Evolutionary conservation across 2,888 invertebrate species (phyloP), one percentile per base, ranked within the genome.

Genomic region (Steromphala cineraria): DNA sequence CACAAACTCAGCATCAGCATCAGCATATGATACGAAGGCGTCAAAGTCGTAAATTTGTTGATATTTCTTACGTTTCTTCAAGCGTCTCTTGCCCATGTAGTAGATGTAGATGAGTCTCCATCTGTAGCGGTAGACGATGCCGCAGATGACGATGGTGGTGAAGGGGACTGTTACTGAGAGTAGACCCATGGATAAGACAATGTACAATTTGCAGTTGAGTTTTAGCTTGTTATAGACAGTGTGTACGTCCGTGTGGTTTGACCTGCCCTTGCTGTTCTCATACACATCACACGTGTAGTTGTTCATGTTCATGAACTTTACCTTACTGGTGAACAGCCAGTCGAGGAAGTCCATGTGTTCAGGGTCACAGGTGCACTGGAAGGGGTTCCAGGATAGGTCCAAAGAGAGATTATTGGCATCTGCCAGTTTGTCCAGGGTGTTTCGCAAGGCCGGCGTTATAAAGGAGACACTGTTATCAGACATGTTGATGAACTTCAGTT

Each of bases 91-190:
- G 13, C 78, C 67, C n/a, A 80, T 82, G 77, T 85, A 85, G 52
- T 83, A 86, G 13, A 82, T 10, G 67, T 86, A 82, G 24, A 83
- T 55, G 13, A 86, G 52, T 77, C 82, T 83, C 85, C 84, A 86
- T 2, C 85, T 79, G 31, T 83, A 67, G 40, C 80, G 71, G 77
- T 83, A 82, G 15, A 85, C 21, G n/a, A 80, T 0, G 15, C 55
- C 21, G 40, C 81, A 75, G 0, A 78, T 10, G 15, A 80, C 13
- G 31, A 79, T 17, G 19, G 74, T 74, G 1, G 80, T n/a, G 24
- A 80, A 21, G 19, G 77, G 40, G 15, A 71, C 36, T 7, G 80
- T 8, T n/a, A 78, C 62, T 4, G 24, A 24, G 28, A 62, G 21
- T 17, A 62, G 62, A 8, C 62, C 62, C 62, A 62, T 62, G 15